Evolutionary conservation across 2,888 invertebrate species (phyloP), one percentile per base, ranked within the genome.

Genomic region (Aporophyla lueneburgensis): DNA sequence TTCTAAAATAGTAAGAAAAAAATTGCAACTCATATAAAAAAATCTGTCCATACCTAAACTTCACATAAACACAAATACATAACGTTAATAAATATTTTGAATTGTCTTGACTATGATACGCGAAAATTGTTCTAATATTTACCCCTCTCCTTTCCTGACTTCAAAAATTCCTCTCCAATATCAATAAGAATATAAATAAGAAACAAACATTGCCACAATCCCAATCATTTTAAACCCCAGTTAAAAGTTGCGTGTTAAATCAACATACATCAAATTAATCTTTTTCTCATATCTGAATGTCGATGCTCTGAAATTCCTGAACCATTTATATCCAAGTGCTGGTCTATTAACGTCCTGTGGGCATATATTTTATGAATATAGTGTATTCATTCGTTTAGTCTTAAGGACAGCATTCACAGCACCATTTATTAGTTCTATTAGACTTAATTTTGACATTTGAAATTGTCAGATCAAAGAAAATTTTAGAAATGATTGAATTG

Each of bases 301-400:
- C 85, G 85, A 80, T 85, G 82, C 85, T 71, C 83, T 88, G 85
- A 87, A 81, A 87, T 87, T 87, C 87, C 87, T 87, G 73, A 81
- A 85, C 78, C 84, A 80, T 88, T 88, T 88, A 88, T 88, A 88
- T 63, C 78, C 76, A 86, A 85, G 79, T 74, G 78, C 66, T 73
- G 61, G 82, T 82, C 82, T 82, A 82, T 82, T 84, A 82, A 82
- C 74, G 82, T 71, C 58, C 33, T 67, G 16, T 40, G 70, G 10
- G 58, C 68, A 69, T 65, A 69, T 85, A 76, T 84, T 66, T 85
- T 71, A 85, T 72, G 65, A 71, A 85, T 83, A 81, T 56, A 70
- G 58, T 21, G 53, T 71, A 56, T 68, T 43, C 70, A 21, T 33
- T 70, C 14, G 59, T 70, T 61, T n/a, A 27, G n/a, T 54, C 14